Evolutionary conservation across 1,140 invertebrate genomes (phyloP).

Genomic region (Drusus annulatus): DNA sequence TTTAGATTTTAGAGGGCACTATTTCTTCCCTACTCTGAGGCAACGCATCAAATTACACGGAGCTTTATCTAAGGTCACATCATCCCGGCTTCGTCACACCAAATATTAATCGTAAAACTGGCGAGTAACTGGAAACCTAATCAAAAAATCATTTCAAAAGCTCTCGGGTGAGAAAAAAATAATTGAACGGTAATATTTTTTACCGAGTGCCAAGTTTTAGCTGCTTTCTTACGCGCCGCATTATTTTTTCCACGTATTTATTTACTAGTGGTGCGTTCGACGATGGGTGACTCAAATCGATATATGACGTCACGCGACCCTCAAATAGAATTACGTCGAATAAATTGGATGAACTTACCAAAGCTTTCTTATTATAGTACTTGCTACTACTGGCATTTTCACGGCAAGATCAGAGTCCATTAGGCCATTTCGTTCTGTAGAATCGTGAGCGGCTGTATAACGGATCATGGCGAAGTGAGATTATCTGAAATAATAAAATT

Average conservation of each 20-base stretch:
- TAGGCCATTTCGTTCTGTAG: no score
- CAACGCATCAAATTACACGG: slow-evolving; percentile 16
- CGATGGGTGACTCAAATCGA: slow-evolving; percentile 2
- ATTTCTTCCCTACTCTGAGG: slow-evolving; percentile 2
- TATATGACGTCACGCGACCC: neutral
- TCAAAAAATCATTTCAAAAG: no score
- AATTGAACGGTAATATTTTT: neutral
- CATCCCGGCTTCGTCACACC: neutral
- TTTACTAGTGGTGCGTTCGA: neutral
- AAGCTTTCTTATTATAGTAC: neutral
- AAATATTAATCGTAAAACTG: neutral
- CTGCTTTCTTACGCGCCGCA: neutral
- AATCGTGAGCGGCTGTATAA: no score
- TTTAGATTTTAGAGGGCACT: slow-evolving; percentile 5
- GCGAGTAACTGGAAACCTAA: no score
- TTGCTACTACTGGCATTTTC: no score
- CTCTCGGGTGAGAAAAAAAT: no score
- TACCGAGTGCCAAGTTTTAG: neutral
- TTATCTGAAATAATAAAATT: no score
- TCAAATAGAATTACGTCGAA: neutral
- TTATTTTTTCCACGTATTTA: slow-evolving; percentile 4
- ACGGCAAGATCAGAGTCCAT: no score
- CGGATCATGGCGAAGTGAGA: no score
- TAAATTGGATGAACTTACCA: neutral
- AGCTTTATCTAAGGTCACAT: slow-evolving; percentile 19